These are phyloP conservation scores for Drosophila kokeensis DNA, from an alignment of 2,888 invertebrate species.

Conservation along the genomic window DNA sequence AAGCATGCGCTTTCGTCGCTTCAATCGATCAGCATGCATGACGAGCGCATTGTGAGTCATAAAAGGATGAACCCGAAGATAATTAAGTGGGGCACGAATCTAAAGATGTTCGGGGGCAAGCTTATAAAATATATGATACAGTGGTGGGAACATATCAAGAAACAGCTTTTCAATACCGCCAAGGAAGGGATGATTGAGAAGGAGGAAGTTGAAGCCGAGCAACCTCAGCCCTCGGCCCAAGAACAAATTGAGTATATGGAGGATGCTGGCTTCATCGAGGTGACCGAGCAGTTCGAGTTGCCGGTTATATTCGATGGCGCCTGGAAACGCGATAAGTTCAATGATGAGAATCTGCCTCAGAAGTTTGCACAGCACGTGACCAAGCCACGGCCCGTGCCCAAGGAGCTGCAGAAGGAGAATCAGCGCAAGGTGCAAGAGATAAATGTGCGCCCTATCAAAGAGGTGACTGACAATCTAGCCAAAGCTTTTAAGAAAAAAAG, in stretches of 20 bases:
- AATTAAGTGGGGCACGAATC: slow-evolving; percentile 96
- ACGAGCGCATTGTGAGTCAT: slow-evolving; percentile 90
- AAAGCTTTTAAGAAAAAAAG: slow-evolving; percentile 93
- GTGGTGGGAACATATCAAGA: slow-evolving; percentile 94
- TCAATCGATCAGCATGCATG: slow-evolving; percentile 92
- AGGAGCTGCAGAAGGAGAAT: slow-evolving; percentile 95
- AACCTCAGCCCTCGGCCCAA: slow-evolving; percentile 83
- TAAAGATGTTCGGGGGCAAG: slow-evolving; percentile 97
- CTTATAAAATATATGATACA: slow-evolving; percentile 92
- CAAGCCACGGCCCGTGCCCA: slow-evolving; percentile 93
- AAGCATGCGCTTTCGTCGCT: slow-evolving; percentile 92
- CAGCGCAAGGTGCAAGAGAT: slow-evolving; percentile 93
- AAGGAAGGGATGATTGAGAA: slow-evolving; percentile 87
- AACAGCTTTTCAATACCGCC: slow-evolving; percentile 85
- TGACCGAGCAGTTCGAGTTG: slow-evolving; percentile 88
- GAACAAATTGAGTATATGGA: slow-evolving; percentile 77
- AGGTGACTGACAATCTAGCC: slow-evolving; percentile 91
- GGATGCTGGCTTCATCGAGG: slow-evolving; percentile 90
- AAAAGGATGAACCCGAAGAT: slow-evolving; percentile 94
- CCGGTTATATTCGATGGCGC: slow-evolving; percentile 94
- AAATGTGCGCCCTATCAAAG: slow-evolving; percentile 93
- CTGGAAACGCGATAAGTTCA: slow-evolving; percentile 97
- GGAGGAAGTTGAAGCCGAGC: slow-evolving; percentile 87
- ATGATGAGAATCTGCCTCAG: slow-evolving; percentile 95
- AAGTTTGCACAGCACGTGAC: slow-evolving; percentile 98